phyloP scores from a whole-genome alignment of 2,888 invertebrate species.

The Ornithoptera alexandrae region DNA sequence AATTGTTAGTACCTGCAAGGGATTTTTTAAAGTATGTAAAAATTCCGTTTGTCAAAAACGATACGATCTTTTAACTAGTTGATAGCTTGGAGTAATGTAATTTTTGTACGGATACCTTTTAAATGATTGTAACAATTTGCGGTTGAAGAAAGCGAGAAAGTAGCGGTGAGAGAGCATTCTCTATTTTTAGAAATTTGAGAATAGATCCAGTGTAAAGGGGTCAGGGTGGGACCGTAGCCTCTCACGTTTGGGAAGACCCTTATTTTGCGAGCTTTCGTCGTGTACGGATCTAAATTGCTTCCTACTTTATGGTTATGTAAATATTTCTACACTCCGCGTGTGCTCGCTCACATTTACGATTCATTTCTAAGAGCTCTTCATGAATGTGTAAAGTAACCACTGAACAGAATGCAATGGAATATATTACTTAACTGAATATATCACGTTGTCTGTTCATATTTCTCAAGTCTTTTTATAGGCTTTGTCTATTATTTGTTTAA shows the following conservation, averaged over 20 bases:
- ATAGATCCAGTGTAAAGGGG: conserved; percentile 17
- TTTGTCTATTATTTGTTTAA: too few species aligned
- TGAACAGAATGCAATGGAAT: not conserved
- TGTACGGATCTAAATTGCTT: not conserved
- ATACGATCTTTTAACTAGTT: not conserved
- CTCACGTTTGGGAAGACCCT: not conserved
- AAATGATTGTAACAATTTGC: not conserved
- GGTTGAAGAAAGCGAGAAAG: conserved; percentile 18
- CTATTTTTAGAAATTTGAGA: conserved; percentile 21
- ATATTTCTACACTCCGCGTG: not conserved
- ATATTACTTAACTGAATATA: not conserved
- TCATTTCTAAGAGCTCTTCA: not conserved
- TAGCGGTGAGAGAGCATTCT: conserved; percentile 4
- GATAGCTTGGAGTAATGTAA: not conserved
- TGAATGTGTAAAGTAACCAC: not conserved
- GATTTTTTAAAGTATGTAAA: too few species aligned
- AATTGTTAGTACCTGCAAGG: too few species aligned
- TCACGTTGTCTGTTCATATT: too few species aligned
- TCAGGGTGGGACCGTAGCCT: conserved; percentile 20
- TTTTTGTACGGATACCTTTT: not conserved
- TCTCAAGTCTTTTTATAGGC: too few species aligned
- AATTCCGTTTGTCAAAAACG: not conserved
- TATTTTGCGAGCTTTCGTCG: not conserved
- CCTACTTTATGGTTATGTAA: conserved; percentile 15
- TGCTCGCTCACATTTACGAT: not conserved